phyloP scores from a whole-genome alignment of 2,113 vertebrate species.

The Ailurus styani region DNA sequence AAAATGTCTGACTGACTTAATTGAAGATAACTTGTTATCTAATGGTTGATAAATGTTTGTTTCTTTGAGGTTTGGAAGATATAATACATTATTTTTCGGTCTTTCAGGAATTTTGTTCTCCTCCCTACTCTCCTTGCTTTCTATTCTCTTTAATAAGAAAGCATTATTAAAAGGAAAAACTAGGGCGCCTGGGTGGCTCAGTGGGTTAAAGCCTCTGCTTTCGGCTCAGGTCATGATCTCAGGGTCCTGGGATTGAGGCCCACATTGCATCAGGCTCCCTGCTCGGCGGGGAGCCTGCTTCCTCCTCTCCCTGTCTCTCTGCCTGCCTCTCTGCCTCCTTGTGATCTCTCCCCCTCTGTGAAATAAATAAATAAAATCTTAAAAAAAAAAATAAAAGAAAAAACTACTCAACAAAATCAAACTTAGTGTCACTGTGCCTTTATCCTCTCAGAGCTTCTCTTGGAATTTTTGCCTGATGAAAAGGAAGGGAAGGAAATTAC shows the following conservation, averaged over 20 bases:
- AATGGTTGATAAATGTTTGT: background rate
- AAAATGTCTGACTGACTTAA: conserved; percentile 6
- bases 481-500: background rate
- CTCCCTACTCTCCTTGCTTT: background rate
- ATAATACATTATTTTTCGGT: conserved; percentile 28
- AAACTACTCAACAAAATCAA: background rate
- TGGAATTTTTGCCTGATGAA: conserved; percentile 14
- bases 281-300: too few species aligned
- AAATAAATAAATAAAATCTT: too few species aligned
- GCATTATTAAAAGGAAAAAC: background rate
- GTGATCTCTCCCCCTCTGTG: too few species aligned
- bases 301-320: too few species aligned
- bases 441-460: background rate
- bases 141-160: background rate
- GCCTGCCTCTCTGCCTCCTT: too few species aligned
- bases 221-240: too few species aligned
- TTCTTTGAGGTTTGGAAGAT: conserved; percentile 42
- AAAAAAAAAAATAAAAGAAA: background rate
- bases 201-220: too few species aligned
- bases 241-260: too few species aligned
- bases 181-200: too few species aligned
- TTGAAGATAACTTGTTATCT: conserved; percentile 17
- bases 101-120: background rate
- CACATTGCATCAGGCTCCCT: too few species aligned
- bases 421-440: background rate